Conservation (phyloP, 2,113 vertebrate genomes). For the Chascanopsetta lugubris region DNA sequence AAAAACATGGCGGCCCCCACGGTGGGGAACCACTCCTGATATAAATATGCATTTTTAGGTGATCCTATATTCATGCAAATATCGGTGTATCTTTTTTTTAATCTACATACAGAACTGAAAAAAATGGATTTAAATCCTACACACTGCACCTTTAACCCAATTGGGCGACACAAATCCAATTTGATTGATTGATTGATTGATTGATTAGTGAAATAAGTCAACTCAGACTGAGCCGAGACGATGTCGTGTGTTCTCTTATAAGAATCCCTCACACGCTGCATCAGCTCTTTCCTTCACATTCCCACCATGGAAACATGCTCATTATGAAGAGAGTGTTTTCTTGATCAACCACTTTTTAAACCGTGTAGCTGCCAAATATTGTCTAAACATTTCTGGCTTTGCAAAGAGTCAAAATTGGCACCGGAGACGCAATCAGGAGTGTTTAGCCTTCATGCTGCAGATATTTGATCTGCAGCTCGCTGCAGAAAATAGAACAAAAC, state of each 20-base stretch:
- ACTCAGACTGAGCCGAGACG: neutral
- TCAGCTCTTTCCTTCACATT: no score
- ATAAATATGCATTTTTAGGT: no score
- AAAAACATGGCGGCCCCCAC: no score
- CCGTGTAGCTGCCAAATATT: neutral
- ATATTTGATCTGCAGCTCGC: slow-evolving; percentile 21
- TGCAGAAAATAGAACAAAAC: slow-evolving; percentile 37
- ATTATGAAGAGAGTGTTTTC: no score
- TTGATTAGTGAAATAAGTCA: neutral
- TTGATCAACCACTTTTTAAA: neutral
- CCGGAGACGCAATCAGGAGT: neutral
- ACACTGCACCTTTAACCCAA: neutral
- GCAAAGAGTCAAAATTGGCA: no score
- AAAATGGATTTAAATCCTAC: no score
- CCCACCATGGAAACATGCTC: no score
- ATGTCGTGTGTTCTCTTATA: neutral
- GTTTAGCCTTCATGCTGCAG: neutral
- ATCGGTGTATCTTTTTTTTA: no score
- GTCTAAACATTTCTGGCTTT: neutral
- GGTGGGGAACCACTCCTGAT: no score
- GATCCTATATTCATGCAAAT: no score
- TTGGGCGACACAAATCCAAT: neutral
- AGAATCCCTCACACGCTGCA: slow-evolving; percentile 2
- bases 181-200: no score
- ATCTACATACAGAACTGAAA: no score